Evolutionary conservation across 1,140 invertebrate genomes (phyloP).

Genomic region (Brachionus asplanchnoidis): DNA sequence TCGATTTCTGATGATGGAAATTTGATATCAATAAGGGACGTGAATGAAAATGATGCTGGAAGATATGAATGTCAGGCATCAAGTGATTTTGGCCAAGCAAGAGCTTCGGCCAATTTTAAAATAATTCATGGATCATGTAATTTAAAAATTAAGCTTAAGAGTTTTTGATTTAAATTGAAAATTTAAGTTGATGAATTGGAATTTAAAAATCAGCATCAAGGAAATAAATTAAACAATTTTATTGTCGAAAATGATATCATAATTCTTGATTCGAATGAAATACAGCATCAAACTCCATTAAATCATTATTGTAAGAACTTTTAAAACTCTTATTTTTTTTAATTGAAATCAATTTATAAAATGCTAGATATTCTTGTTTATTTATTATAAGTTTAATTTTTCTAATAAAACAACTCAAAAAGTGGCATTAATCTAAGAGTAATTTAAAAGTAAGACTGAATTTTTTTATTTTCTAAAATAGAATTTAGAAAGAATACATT

Average conservation of each 20-base stretch:
- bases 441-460: too few species aligned
- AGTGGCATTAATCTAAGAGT: too few species aligned
- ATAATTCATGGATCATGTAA: neutral
- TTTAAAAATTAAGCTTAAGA: neutral
- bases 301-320: neutral
- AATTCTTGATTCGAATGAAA: neutral
- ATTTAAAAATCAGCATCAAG: neutral
- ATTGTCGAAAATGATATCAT: neutral
- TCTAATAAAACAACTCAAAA: too few species aligned
- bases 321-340: neutral
- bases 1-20: neutral
- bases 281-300: neutral
- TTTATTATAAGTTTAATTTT: too few species aligned
- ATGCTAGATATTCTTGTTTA: too few species aligned
- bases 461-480: too few species aligned
- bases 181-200: neutral
- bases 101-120: neutral
- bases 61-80: neutral
- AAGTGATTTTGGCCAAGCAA: neutral
- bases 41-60: constrained; percentile 24
- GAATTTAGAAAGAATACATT: too few species aligned
- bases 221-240: neutral
- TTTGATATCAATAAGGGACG: neutral
- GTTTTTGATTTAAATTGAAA: neutral
- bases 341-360: too few species aligned